Conservation (phyloP, 2,113 vertebrate genomes). For the Okapia johnstoni region DNA sequence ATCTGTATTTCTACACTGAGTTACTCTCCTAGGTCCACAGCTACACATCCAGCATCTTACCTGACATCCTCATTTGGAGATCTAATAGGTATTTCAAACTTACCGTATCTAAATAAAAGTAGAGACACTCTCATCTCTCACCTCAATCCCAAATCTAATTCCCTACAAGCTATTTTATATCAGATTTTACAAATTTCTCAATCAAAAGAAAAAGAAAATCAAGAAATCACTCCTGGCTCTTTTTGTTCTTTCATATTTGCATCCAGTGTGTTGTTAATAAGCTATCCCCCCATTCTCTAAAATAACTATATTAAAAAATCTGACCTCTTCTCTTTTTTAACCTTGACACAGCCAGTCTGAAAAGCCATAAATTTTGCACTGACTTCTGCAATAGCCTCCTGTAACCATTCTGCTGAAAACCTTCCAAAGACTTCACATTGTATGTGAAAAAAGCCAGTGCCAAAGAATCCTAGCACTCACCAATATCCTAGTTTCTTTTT, state of each 20-base stretch:
- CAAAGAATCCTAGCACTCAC: not conserved
- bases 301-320: not conserved
- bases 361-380: not conserved
- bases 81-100: slow-evolving; percentile 5
- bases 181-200: not conserved
- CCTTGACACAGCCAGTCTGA: not conserved
- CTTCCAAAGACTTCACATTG: not conserved
- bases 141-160: not conserved
- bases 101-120: not conserved
- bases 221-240: not conserved
- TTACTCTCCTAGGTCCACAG: not conserved
- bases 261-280: not conserved
- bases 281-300: not conserved
- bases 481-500: not conserved
- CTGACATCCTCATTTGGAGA: not conserved
- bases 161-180: not conserved
- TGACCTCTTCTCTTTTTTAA: not conserved
- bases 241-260: not conserved
- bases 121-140: not conserved
- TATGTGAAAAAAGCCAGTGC: not conserved
- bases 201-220: not conserved
- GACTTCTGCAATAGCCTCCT: not conserved
- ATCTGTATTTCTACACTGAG: not conserved
- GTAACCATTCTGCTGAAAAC: not conserved
- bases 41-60: not conserved